Base-by-base conservation (phyloP, 2,113 vertebrate genomes). In the Limanda limanda region DNA sequence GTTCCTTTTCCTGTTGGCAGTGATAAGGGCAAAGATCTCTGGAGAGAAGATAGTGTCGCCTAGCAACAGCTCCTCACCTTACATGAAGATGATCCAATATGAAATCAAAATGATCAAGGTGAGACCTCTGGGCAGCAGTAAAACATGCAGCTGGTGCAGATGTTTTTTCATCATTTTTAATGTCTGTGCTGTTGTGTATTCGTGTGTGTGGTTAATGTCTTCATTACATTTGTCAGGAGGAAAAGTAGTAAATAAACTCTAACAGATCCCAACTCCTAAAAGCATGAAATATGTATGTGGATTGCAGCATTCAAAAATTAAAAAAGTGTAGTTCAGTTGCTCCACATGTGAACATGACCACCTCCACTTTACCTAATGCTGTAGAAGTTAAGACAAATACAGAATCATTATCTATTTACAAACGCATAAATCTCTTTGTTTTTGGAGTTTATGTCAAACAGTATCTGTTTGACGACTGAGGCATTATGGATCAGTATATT, bases 21-120 rank as follows among this genome's bases (percentile, higher is more conserved):
- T 96, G 88, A 95, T 99, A 85, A 93, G 95, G 84, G 97, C 96
- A 84, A 97, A 96, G 93, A 94, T 99, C 83, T 89, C 91, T 17
- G 95, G 95, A 37, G 96, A 98, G 90, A 97, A 96, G 91, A 95
- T 96, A 81, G 94, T 97, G 90, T 94, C 95, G 84, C 93, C 95
- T 87, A 95, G 93, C 52, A 91, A 95, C 77, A 93, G 94, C 78
- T 94, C 95, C 77, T 92, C 92, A 40, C 92, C 95, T 45, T 93
- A 93, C 87, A 94, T 95, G 93, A 96, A 96, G 94, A 93, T 96
- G 95, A 96, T 98, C 92, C 95, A 94, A 84, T 99, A 99, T 84
- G 96, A 96, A 93, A 96, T 99, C 93, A 97, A 99, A 94, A 94
- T 97, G 94, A 97, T 97, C 90, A 97, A 99, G 97, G 98, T 98